A percentile compares a stretch with the other conserved stretches of the same genome.
Evolutionary conservation across 2,888 invertebrate genomes (phyloP).

Genomic region (Tromatobia lineatoria): DNA sequence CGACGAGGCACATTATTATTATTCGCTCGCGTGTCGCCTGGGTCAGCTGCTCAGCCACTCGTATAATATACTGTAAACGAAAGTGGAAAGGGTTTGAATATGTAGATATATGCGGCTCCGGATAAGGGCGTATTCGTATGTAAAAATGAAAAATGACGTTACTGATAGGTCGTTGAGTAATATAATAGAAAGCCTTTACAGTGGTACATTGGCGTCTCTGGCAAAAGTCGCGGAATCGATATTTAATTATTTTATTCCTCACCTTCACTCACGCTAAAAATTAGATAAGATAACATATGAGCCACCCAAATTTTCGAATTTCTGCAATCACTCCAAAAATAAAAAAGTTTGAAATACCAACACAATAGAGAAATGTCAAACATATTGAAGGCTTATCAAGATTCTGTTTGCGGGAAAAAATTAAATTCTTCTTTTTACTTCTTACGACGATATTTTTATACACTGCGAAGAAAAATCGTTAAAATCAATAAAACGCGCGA

Average conservation of each 20-base stretch:
- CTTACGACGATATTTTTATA: no score
- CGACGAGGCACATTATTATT: conserved; percentile 44
- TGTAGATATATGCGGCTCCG: conserved; percentile 32
- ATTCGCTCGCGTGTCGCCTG: conserved; percentile 59
- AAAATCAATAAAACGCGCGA: no score
- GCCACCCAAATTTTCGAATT: no score
- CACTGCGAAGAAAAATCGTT: no score
- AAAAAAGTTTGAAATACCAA: no score
- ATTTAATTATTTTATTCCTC: not conserved
- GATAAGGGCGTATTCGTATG: conserved; percentile 8
- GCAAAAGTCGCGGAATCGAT: conserved; percentile 1
- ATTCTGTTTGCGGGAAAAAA: no score
- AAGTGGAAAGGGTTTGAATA: conserved; percentile 14
- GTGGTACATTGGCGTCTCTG: conserved; percentile 22
- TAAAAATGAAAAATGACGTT: conserved; percentile 52
- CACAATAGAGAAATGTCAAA: no score
- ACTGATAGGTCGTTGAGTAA: conserved; percentile 3
- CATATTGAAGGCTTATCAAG: no score
- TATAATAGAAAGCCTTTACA: conserved; percentile 14
- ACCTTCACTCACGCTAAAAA: not conserved
- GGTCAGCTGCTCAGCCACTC: conserved; percentile 36
- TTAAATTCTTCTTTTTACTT: no score
- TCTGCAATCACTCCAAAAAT: no score
- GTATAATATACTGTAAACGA: conserved; percentile 40
- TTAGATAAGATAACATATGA: not conserved